Base-by-base conservation (phyloP, 2,888 invertebrate species). In the Cantharis lateralis region DNA sequence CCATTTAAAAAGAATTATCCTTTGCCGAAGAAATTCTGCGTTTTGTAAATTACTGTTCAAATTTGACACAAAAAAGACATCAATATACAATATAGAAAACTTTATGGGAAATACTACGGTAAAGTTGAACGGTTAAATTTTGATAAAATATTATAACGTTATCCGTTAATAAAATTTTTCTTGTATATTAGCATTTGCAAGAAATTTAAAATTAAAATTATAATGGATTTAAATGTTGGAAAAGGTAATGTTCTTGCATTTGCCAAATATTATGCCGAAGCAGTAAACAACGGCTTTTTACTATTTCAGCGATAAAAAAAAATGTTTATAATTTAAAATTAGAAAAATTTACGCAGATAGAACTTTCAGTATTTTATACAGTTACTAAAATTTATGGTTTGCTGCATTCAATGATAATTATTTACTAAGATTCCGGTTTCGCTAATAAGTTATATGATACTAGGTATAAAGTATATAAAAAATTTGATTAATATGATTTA, bases 371-470 rank as follows among this genome's bases (percentile, higher is more conserved):
- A 66, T 24, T 66, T 66, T 66, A 66, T 66, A 66, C 64, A 66
- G 64, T 66, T 66, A 66, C 18, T 15, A 66, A 66, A 66, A 66
- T 66, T 66, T 66, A 66, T 66, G 64, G 64, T 66, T 66, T 66
- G 64, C 64, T 66, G 64, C 64, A 66, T 66, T 24, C 24, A 66
- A 66, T 66, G 64, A 66, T 66, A 66, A 66, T 66, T 66, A 66
- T 66, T 66, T 66, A 20, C 64, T 16, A n/a, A 66, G 64, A 66
- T 66, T 66, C 64, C 64, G 64, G 64, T 66, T 66, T 66, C 24
- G 24, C 64, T 66, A 66, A 66, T 66, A 66, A 66, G 64, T 66
- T 66, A 66, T 66, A 66, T 20, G 64, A 66, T 66, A 66, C 64
- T 66, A 24, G 18, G 24, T 20, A 66, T 18, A 20, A 66, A 66